phyloP scores from a whole-genome alignment of 2,797 vertebrate species.

The Myoxocephalus aenaeus region DNA sequence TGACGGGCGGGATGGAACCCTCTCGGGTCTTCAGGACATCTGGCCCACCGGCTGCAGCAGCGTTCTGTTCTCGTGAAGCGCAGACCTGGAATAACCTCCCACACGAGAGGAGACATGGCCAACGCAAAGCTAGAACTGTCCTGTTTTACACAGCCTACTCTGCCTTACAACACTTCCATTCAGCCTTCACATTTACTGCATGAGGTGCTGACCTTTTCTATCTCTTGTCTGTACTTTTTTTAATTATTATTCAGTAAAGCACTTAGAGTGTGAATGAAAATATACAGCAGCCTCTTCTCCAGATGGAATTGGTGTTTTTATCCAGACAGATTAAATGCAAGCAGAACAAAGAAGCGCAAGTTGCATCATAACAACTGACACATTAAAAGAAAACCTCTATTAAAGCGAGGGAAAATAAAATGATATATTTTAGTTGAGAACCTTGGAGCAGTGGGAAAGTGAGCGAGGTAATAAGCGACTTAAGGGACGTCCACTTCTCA shows the following conservation, averaged over 20 bases:
- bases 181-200: too few relatives aligned
- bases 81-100: neutral
- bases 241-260: neutral
- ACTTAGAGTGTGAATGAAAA: neutral
- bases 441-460: too few relatives aligned
- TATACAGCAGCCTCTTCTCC: neutral
- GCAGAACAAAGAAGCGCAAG: conserved; percentile 3
- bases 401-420: neutral
- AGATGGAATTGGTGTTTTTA: neutral
- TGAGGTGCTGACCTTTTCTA: neutral
- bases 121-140: too few relatives aligned
- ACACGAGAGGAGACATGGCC: neutral
- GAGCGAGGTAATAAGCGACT: too few relatives aligned
- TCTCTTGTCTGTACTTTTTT: neutral
- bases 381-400: neutral
- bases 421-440: neutral
- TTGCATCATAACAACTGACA: neutral
- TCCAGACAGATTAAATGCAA: neutral
- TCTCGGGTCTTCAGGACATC: too few relatives aligned
- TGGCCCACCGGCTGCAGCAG: neutral
- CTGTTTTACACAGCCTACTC: too few relatives aligned
- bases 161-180: too few relatives aligned
- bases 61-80: neutral
- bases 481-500: too few relatives aligned
- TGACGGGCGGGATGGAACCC: too few relatives aligned